These are phyloP conservation scores for Molanna angustata DNA, from an alignment of 2,888 invertebrate genomes.

Conservation along the genomic window DNA sequence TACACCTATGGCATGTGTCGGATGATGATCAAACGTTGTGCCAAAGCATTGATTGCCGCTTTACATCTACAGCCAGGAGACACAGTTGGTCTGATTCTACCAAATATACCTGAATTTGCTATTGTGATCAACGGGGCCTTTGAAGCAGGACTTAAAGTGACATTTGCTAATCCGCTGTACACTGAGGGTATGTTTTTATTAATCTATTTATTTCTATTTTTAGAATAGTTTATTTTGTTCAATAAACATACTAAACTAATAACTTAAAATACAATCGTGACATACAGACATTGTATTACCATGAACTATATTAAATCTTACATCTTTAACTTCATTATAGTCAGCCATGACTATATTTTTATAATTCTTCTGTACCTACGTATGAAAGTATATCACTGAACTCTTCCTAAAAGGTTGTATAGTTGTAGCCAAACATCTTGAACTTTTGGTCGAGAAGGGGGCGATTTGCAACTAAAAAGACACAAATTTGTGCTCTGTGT, in stretches of 20 bases:
- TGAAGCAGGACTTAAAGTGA: conserved; percentile 62
- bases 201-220: neutral
- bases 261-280: neutral
- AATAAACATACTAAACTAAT: neutral
- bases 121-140: conserved; percentile 65
- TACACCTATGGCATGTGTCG: conserved; percentile 63
- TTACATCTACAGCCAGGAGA: conserved; percentile 61
- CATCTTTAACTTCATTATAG: too few species aligned
- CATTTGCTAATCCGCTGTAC: conserved; percentile 68
- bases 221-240: neutral
- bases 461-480: too few species aligned
- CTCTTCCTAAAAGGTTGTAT: too few species aligned
- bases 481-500: too few species aligned
- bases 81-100: conserved; percentile 62
- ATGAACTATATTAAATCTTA: too few species aligned
- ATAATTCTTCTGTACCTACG: too few species aligned
- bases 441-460: too few species aligned
- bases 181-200: conserved; percentile 54
- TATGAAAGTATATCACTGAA: too few species aligned
- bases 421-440: too few species aligned
- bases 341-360: too few species aligned
- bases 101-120: conserved; percentile 68
- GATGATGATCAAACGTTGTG: conserved; percentile 57
- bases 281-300: neutral
- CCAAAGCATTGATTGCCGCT: conserved; percentile 55